phyloP scores from a whole-genome alignment of 2,113 vertebrate genomes.

The Nyctereutes procyonoides region DNA sequence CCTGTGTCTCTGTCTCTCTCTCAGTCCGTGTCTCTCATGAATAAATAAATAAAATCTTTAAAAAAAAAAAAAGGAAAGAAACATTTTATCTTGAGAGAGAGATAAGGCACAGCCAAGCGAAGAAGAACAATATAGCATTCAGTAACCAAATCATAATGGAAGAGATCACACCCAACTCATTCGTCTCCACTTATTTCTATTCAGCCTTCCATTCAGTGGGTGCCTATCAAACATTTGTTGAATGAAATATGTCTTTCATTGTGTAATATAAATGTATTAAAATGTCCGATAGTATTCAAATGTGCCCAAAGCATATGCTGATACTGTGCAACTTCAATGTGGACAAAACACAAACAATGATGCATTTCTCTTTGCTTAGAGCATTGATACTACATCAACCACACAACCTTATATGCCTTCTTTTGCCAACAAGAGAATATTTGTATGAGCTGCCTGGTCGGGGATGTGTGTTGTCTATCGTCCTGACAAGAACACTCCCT shows the following conservation, averaged over 20 bases:
- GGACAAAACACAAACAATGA: not conserved
- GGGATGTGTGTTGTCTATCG: accelerated
- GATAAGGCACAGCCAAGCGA: not conserved
- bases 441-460: not conserved
- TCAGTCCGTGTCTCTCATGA: too few relatives aligned
- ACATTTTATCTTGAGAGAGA: not conserved
- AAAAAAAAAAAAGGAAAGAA: not conserved
- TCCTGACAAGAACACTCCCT: not conserved
- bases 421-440: not conserved
- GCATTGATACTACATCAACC: not conserved
- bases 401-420: not conserved
- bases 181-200: not conserved
- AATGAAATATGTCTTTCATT: not conserved
- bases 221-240: not conserved
- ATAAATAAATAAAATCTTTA: too few relatives aligned
- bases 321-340: not conserved
- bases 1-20: too few relatives aligned
- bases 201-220: not conserved
- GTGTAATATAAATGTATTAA: not conserved
- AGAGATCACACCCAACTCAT: not conserved
- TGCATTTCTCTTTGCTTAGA: not conserved
- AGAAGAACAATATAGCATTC: not conserved
- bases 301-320: not conserved
- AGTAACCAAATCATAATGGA: not conserved
- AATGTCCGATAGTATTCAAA: not conserved